Percentiles rank a stretch among this genome's conserved stretches.
Conservation (phyloP, 2,888 invertebrate species). For the Sisyra nigra region DNA sequence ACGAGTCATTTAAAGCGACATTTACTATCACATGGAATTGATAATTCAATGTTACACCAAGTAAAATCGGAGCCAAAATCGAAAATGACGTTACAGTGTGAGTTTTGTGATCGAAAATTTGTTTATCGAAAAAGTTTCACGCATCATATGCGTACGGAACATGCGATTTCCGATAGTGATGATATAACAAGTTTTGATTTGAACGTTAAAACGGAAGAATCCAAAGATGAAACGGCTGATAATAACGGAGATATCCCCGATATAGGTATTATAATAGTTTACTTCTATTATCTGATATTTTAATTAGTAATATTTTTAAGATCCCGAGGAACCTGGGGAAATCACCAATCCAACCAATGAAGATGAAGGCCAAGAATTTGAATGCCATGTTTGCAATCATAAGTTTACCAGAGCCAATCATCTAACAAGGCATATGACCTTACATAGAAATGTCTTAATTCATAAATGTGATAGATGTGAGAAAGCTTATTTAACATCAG, state of each 20-base stretch:
- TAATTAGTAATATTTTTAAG: conserved; percentile 6
- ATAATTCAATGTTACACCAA: conserved; percentile 5
- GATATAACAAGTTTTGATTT: neutral
- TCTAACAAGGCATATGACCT: conserved; percentile 26
- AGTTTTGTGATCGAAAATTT: conserved; percentile 29
- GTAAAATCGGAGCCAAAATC: conserved; percentile 12
- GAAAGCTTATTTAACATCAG: conserved; percentile 24
- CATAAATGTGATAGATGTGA: conserved; percentile 27
- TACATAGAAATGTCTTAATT: conserved; percentile 24
- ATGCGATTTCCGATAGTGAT: conserved; percentile 24
- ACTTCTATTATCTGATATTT: conserved; percentile 6
- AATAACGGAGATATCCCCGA: conserved; percentile 5
- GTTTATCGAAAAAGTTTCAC: conserved; percentile 27
- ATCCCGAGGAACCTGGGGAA: conserved; percentile 9
- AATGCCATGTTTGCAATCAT: conserved; percentile 25
- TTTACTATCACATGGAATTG: conserved; percentile 20
- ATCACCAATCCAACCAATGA: conserved; percentile 13
- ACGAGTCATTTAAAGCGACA: conserved; percentile 21
- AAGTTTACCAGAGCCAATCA: conserved; percentile 25
- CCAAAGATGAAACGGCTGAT: neutral
- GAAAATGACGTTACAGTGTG: conserved; percentile 22
- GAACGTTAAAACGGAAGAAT: neutral
- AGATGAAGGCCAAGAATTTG: conserved; percentile 19
- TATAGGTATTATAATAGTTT: neutral
- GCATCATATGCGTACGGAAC: conserved; percentile 27